These are phyloP conservation scores for Malthinus seriepunctatus DNA, from an alignment of 2,888 invertebrate genomes.

Conservation along the genomic window DNA sequence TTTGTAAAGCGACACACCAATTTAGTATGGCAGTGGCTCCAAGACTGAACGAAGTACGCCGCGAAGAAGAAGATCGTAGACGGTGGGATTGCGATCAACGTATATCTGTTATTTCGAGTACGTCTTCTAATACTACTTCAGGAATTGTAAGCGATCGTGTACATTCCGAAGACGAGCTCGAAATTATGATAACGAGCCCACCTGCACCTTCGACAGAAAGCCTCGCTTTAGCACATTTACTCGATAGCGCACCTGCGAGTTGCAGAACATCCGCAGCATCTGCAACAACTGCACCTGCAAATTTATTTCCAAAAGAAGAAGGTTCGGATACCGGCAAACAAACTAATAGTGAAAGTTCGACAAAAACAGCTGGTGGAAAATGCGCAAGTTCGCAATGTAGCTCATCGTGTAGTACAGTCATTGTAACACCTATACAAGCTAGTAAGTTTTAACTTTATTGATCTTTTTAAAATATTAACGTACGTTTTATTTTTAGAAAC, in stretches of 20 bases:
- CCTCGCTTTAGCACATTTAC: constrained; percentile 75
- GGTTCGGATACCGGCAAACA: constrained; percentile 48
- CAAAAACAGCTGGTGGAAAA: constrained; percentile 59
- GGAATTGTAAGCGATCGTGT: constrained; percentile 96
- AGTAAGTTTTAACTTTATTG: constrained; percentile 47
- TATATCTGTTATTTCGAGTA: constrained; percentile 76
- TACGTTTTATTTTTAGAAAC: constrained; percentile 46
- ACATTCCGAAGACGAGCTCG: constrained; percentile 92
- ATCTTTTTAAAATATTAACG: constrained; percentile 13
- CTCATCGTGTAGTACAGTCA: constrained; percentile 86
- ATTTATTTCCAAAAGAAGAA: constrained; percentile 51
- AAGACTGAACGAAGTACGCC: constrained; percentile 78
- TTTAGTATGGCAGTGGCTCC: constrained; percentile 93
- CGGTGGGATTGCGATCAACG: constrained; percentile 53
- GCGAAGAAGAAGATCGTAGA: constrained; percentile 78
- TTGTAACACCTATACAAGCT: constrained; percentile 62
- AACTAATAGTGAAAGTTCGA: constrained; percentile 61
- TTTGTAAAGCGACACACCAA: constrained; percentile 92
- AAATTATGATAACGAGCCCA: constrained; percentile 82
- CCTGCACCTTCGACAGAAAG: constrained; percentile 88
- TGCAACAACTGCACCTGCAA: constrained; percentile 54
- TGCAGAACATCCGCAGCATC: constrained; percentile 61
- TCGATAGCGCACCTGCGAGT: constrained; percentile 67
- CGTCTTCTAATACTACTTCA: constrained; percentile 96
- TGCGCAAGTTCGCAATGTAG: constrained; percentile 82